These are phyloP conservation scores for Theristicus caerulescens DNA, from an alignment of 2,113 vertebrate species.

Conservation along the genomic window DNA sequence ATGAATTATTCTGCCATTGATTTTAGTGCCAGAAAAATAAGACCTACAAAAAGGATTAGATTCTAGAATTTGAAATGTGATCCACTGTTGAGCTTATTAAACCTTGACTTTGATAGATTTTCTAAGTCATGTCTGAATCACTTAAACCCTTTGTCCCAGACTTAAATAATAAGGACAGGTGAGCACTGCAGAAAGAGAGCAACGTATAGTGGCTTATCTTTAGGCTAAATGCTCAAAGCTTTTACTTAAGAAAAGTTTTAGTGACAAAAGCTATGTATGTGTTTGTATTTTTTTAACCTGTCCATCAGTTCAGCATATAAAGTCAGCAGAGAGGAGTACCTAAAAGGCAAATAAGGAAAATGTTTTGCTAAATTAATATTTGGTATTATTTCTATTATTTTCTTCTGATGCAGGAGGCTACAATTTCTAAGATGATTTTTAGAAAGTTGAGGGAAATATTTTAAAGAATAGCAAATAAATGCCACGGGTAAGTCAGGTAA, in stretches of 20 bases:
- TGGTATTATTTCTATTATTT: slow-evolving; percentile 33
- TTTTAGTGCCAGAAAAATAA: neutral
- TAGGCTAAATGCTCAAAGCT: neutral
- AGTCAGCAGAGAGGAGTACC: neutral
- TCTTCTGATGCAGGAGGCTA: neutral
- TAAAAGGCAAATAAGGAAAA: neutral
- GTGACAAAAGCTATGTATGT: neutral
- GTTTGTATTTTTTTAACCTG: neutral
- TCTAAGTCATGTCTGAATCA: neutral
- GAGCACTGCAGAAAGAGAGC: neutral
- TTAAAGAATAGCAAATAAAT: neutral
- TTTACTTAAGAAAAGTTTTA: neutral
- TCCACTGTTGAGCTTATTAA: neutral
- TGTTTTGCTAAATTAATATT: slow-evolving; percentile 2
- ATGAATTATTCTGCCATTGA: neutral
- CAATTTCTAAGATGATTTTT: slow-evolving; percentile 40
- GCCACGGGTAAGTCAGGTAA: neutral
- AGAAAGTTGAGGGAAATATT: neutral
- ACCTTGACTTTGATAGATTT: neutral
- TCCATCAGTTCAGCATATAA: neutral
- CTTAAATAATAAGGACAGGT: neutral
- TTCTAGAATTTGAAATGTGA: neutral
- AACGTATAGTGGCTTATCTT: neutral
- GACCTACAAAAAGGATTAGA: neutral
- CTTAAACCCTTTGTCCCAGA: neutral